Conservation (phyloP, 2,888 invertebrate genomes). For the Plebejus melissa region DNA sequence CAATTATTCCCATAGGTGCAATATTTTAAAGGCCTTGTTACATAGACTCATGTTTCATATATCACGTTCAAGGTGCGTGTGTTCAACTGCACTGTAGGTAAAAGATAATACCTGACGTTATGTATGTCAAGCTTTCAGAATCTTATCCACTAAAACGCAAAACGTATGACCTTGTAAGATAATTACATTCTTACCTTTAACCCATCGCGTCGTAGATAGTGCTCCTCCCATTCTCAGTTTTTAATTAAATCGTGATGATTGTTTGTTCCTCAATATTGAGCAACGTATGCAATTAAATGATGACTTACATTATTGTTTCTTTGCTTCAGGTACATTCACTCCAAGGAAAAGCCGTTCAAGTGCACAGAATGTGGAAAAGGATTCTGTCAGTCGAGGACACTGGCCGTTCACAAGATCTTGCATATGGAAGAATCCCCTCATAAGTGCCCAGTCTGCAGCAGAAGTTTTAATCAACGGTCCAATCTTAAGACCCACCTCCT, state of each 20-base stretch:
- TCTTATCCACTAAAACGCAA: not conserved
- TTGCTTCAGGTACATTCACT: slow-evolving; percentile 94
- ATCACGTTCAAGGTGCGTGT: slow-evolving; percentile 73
- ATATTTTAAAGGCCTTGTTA: slow-evolving; percentile 61
- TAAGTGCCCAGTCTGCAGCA: slow-evolving; percentile 93
- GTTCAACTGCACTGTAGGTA: not conserved
- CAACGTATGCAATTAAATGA: slow-evolving; percentile 35
- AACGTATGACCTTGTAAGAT: not conserved
- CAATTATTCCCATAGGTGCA: not conserved
- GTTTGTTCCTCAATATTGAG: slow-evolving; percentile 48
- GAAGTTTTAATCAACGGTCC: slow-evolving; percentile 93
- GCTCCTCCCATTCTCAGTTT: slow-evolving; percentile 61
- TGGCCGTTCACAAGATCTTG: slow-evolving; percentile 96
- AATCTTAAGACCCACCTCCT: slow-evolving; percentile 93
- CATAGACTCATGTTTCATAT: slow-evolving; percentile 70
- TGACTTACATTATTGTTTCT: slow-evolving; percentile 48
- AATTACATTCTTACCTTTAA: slow-evolving; percentile 14
- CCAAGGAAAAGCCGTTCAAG: slow-evolving; percentile 98
- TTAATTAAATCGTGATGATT: slow-evolving; percentile 68
- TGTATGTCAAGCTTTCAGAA: not conserved
- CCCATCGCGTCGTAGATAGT: slow-evolving; percentile 41
- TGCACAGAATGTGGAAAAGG: slow-evolving; percentile 98
- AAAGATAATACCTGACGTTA: not conserved
- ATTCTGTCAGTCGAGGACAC: slow-evolving; percentile 96
- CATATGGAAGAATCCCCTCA: slow-evolving; percentile 96